Evolutionary conservation across 2,888 invertebrate genomes (phyloP), one percentile per base, ranked within the genome.

Genomic region (Julus scanicus): DNA sequence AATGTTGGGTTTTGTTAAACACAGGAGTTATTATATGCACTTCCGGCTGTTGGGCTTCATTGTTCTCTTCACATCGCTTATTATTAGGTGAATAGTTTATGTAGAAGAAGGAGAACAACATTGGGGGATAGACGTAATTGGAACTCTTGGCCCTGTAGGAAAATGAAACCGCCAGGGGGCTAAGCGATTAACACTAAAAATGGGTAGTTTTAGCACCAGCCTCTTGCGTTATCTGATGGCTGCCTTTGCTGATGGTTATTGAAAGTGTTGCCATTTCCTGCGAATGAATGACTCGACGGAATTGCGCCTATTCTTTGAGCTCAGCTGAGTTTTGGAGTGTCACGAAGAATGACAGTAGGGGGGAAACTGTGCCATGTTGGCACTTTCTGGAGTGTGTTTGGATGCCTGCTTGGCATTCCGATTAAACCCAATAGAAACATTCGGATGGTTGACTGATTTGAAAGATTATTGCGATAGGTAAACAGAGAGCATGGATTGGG

Each of bases 21-120:
- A 71, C 71, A 71, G 71, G n/a, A 71, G 71, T 71, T 71, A 71
- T 71, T 71, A 29, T 71, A 71, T 71, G 20, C 29, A 71, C 71
- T 71, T 71, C 71, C 71, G 71, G 71, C 71, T 71, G 71, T 71
- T 71, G 71, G 71, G 20, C 29, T 71, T 71, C 71, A 71, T 71
- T 71, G 71, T 71, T 71, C 71, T 71, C 71, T 71, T 71, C 71
- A 4, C 71, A 71, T 71, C 71, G 71, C 71, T 71, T 71, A 71
- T 71, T 71, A 71, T 71, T 71, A 71, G 71, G 71, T 71, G 71
- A 71, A 71, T 71, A 71, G 71, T 71, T 71, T 71, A 71, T 71
- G 71, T 71, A 71, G 71, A 71, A 71, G 71, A 71, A 71, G 63
- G 71, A 17, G 71, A 63, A 63, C 63, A 63, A 8, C 63, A 63